Evolutionary conservation across 2,888 invertebrate species (phyloP), one percentile per base, ranked within the genome.

Genomic region (Sarcophaga subvicina): DNA sequence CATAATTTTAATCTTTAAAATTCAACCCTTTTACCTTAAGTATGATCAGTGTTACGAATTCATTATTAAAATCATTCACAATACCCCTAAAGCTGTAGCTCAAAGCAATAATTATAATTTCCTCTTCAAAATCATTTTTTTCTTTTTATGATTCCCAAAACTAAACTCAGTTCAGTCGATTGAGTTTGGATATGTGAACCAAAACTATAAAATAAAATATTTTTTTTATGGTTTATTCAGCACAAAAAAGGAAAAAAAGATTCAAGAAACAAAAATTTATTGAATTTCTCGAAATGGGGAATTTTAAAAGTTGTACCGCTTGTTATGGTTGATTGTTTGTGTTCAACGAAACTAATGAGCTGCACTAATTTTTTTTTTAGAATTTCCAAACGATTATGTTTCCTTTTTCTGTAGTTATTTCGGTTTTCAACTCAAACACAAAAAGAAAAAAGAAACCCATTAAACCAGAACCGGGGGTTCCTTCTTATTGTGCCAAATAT

Each of bases 271-370:
- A 80, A 59, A 76, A 76, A 25, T 69, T 80, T 60, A 64, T 60
- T 84, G 54, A 73, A 67, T 72, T 62, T 64, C 60, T 62, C 54
- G 49, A 83, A 71, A 76, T 12, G 37, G 54, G 67, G 77, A 76
- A 49, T 62, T 62, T 81, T 54, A 79, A 84, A 81, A 22, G 22
- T 83, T 78, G 67, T 72, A 22, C 12, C 14, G 54, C 84, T 78
- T 78, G 72, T 76, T 72, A 77, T 73, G 80, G 77, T 71, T 76
- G 84, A 84, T 87, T 87, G 84, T 82, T 84, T 80, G 37, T 81
- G 75, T 79, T 83, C 84, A 80, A 83, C 87, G 86, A 85, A 88
- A 88, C 89, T 89, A 89, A 89, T 89, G 89, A 89, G 88, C 88
- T 87, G 88, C 88, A 89, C 89, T 86, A 89, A 89, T 88, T 89